Evolutionary conservation across 2,888 invertebrate genomes (phyloP).

Genomic region (Eueremaeus valkanovi): DNA sequence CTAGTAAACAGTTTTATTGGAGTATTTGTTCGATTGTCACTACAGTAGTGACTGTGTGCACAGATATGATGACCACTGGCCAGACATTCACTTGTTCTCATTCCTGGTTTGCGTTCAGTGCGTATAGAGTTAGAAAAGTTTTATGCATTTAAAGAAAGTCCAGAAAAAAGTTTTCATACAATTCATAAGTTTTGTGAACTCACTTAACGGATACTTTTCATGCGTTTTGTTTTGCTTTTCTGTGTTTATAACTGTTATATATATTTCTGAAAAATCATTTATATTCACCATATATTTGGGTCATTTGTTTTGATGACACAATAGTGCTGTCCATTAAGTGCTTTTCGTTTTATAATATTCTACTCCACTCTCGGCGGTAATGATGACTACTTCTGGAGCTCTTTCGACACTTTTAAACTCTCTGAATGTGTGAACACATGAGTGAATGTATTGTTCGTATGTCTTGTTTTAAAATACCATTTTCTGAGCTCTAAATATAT

Average conservation of each 20-base stretch:
- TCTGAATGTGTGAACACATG: conserved; percentile 29
- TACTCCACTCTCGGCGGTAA: background rate
- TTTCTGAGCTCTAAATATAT: background rate
- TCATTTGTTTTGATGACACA: conserved; percentile 24
- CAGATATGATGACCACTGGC: background rate
- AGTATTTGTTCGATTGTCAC: background rate
- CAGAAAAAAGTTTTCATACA: background rate
- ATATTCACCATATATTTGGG: conserved; percentile 35
- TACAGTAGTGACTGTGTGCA: background rate
- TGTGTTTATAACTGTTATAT: conserved; percentile 6
- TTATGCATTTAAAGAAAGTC: too few relatives aligned
- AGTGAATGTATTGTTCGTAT: conserved; percentile 23
- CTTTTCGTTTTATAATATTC: background rate
- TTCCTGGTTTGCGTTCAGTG: background rate
- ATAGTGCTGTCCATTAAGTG: conserved; percentile 26
- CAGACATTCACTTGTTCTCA: conserved; percentile 8
- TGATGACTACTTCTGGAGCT: conserved; percentile 26
- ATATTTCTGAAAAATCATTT: conserved; percentile 5
- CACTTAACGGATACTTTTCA: too few relatives aligned
- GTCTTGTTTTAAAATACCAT: background rate
- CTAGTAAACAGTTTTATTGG: conserved; percentile 15
- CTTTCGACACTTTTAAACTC: conserved; percentile 34
- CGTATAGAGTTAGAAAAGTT: background rate
- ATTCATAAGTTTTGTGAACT: background rate
- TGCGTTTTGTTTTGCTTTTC: background rate